Conservation (phyloP, 1,140 invertebrate species). For the Halesus radiatus region DNA sequence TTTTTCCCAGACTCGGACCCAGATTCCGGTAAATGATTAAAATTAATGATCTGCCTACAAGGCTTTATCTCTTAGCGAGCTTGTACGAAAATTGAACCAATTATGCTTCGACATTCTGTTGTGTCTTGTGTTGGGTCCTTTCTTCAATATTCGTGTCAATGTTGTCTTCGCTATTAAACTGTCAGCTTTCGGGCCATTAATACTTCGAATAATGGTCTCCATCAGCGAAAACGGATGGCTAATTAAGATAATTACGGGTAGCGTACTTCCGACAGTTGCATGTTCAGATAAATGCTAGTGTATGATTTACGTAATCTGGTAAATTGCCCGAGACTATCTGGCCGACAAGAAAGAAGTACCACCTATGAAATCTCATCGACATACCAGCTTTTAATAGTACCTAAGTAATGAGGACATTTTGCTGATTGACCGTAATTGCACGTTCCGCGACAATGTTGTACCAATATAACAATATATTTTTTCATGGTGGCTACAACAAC, state of each 20-base stretch:
- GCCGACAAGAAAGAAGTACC: neutral
- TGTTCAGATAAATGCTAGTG: slow-evolving; percentile 18
- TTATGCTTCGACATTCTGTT: neutral
- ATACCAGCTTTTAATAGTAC: slow-evolving; percentile 31
- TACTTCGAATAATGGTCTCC: neutral
- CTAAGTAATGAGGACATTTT: slow-evolving; percentile 50
- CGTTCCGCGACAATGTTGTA: slow-evolving; percentile 24
- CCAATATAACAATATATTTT: slow-evolving; percentile 3
- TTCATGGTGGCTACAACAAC: slow-evolving; percentile 11
- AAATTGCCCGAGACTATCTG: slow-evolving; percentile 29
- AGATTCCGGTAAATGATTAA: neutral
- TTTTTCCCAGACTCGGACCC: slow-evolving; percentile 12
- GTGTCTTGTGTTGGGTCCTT: neutral
- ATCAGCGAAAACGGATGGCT: slow-evolving; percentile 1
- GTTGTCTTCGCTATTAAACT: no score
- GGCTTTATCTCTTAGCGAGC: neutral
- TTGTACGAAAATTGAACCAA: neutral
- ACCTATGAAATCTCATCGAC: slow-evolving; percentile 22
- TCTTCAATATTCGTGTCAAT: neutral
- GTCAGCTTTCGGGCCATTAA: neutral
- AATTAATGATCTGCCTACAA: neutral
- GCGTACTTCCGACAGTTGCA: slow-evolving; percentile 33
- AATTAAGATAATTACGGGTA: slow-evolving; percentile 17
- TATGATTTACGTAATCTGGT: slow-evolving; percentile 34
- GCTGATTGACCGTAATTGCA: slow-evolving; percentile 47